Percentiles rank a stretch among this genome's conserved stretches.
Evolutionary conservation across 2,113 vertebrate genomes (phyloP).

Genomic region (Cairina moschata): DNA sequence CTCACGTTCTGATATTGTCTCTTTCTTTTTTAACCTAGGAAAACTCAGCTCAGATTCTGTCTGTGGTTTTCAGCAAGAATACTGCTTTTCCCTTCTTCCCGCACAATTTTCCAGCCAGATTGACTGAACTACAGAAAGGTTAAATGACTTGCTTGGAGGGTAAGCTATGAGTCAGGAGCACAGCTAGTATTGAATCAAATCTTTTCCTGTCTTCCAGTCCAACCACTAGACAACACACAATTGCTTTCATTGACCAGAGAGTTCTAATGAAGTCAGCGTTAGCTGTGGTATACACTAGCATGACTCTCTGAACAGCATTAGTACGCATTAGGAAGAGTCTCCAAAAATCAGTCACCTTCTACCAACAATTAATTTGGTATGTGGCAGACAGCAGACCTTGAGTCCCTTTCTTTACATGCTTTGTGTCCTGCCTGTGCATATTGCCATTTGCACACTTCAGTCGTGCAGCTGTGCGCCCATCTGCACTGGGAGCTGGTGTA

Average conservation of each 20-base stretch:
- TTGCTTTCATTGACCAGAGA: slow-evolving; percentile 19
- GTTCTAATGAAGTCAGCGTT: slow-evolving; percentile 23
- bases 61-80: slow-evolving; percentile 58
- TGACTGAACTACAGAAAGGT: slow-evolving; percentile 68
- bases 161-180: slow-evolving; percentile 69
- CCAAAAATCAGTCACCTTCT: background rate
- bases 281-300: background rate
- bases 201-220: slow-evolving; percentile 43
- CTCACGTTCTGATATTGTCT: slow-evolving; percentile 39
- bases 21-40: slow-evolving; percentile 36
- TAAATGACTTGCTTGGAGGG: slow-evolving; percentile 66
- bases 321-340: background rate
- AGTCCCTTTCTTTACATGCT: background rate
- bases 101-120: slow-evolving; percentile 57
- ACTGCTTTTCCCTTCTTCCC: slow-evolving; percentile 49
- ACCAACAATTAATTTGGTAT: background rate
- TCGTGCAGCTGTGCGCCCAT: background rate
- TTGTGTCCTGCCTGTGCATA: background rate
- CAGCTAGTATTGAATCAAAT: slow-evolving; percentile 46
- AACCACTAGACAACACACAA: slow-evolving; percentile 34
- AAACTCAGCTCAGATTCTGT: slow-evolving; percentile 46
- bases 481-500: background rate
- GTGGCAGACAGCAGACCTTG: background rate
- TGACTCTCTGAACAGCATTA: background rate
- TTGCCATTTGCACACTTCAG: background rate